A percentile compares a stretch with the other conserved stretches of the same genome.
Conservation (phyloP, 1,140 invertebrate species). For the Lucilia cuprina region DNA sequence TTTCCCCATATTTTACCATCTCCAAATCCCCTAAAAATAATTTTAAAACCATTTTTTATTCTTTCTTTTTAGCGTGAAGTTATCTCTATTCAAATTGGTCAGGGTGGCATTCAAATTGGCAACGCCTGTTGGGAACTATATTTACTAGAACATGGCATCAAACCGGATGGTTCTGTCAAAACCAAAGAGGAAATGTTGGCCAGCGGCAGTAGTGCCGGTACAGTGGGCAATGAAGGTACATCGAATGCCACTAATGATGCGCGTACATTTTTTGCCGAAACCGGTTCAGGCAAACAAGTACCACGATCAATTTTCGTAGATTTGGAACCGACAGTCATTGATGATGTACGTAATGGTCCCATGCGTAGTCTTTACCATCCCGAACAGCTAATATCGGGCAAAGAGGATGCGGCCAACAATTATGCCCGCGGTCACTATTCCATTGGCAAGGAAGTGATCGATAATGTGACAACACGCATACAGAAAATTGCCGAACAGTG, state of each 20-base stretch:
- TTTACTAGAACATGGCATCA: constrained; percentile 77
- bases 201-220: constrained; percentile 49
- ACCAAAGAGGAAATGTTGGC: constrained; percentile 49
- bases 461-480: constrained; percentile 73
- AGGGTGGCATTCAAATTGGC: constrained; percentile 76
- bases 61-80: constrained; percentile 68
- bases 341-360: constrained; percentile 71
- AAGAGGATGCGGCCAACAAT: constrained; percentile 84
- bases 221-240: constrained; percentile 42
- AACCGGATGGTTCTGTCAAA: constrained; percentile 68
- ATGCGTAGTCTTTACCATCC: constrained; percentile 73
- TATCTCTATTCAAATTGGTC: constrained; percentile 73
- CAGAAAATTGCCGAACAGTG: constrained; percentile 82
- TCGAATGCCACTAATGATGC: constrained; percentile 51
- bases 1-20: neutral
- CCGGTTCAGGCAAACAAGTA: constrained; percentile 68
- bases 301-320: constrained; percentile 66
- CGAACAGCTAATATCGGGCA: constrained; percentile 77
- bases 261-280: constrained; percentile 73
- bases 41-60: neutral
- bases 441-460: constrained; percentile 80
- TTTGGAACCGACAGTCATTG: constrained; percentile 65
- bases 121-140: constrained; percentile 84
- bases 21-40: neutral
- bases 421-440: constrained; percentile 80